Evolutionary conservation across 2,797 vertebrate genomes (phyloP).

Genomic region (Clarias platycephalus): DNA sequence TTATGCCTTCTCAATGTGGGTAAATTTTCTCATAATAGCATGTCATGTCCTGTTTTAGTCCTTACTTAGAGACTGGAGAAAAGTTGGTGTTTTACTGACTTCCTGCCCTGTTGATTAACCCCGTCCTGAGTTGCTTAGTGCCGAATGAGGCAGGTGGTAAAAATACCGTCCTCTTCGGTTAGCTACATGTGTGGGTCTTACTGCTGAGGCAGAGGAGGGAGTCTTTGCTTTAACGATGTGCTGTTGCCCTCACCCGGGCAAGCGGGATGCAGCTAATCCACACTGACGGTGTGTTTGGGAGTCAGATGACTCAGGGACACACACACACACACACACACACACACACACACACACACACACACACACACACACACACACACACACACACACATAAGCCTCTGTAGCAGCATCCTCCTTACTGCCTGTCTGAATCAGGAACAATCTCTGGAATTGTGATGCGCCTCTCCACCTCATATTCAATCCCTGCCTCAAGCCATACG

Average conservation of each 20-base stretch:
- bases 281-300: constrained; percentile 62
- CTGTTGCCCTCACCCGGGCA: constrained; percentile 56
- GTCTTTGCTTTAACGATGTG: constrained; percentile 59
- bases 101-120: constrained; percentile 38
- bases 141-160: constrained; percentile 23
- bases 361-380: constrained; percentile 55
- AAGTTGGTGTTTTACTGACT: constrained; percentile 15
- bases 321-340: constrained; percentile 65
- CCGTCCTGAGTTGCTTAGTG: constrained; percentile 6
- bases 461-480: constrained; percentile 52
- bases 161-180: constrained; percentile 1
- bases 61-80: background rate
- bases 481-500: constrained; percentile 42
- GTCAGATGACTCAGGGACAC: constrained; percentile 62
- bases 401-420: constrained; percentile 49
- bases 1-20: background rate
- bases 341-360: constrained; percentile 52
- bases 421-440: constrained; percentile 51
- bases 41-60: background rate
- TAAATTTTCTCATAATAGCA: background rate
- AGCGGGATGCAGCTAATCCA: constrained; percentile 62
- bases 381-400: constrained; percentile 55
- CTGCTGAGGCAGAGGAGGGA: constrained; percentile 36
- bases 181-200: constrained; percentile 31
- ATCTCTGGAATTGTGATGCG: constrained; percentile 36